Base-by-base conservation (phyloP, 2,797 vertebrate species). In the Pipistrellus pygmaeus region DNA sequence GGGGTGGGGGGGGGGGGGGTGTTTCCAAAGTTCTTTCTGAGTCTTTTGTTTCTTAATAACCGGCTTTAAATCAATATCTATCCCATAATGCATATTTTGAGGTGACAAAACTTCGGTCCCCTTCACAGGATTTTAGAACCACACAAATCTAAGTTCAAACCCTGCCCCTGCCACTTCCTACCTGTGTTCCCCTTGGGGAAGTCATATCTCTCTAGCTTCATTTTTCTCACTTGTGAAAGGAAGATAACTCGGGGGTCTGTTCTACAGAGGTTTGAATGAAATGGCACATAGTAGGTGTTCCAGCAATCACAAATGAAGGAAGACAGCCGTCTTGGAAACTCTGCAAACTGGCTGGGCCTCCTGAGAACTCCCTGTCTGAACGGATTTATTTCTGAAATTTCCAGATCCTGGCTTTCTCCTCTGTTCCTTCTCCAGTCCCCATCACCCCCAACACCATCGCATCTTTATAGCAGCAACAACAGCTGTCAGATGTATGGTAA, bases 211-310 rank as follows among this genome's bases (percentile, higher is more conserved):
- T 82, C 69, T 82, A 75, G 75, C 81, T 46, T 82, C 80, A 53
- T 64, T 80, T 41, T 88, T 44, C 48, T 80, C 41, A n/a, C 55
- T 77, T 72, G 23, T 53, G 73, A 85, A 88, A 60, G 66, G 62
- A 93, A 72, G 48, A 35, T 55, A 91, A 80, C 38, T 69, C 85
- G 46, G 35, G 60, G 48, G 8, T 77, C 77, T 88, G 57, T 64
- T 86, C 46, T 68, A 46, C 62, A 81, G 72, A 68, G 35, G 86
- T 93, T 83, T 82, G 35, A 87, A 80, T 80, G 80, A 91, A 85
- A 77, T 72, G 72, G 76, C 35, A 71, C 71, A 64, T 7, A 64
- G 85, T 46, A 81, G 27, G 53, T 72, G 38, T 90, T 66, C 78
- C 66, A 90, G 44, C 80, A 66, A 27, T 44, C n/a, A 88, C 2